Base-by-base conservation (phyloP, 2,888 invertebrate species). In the Psylliodes chrysocephalus region DNA sequence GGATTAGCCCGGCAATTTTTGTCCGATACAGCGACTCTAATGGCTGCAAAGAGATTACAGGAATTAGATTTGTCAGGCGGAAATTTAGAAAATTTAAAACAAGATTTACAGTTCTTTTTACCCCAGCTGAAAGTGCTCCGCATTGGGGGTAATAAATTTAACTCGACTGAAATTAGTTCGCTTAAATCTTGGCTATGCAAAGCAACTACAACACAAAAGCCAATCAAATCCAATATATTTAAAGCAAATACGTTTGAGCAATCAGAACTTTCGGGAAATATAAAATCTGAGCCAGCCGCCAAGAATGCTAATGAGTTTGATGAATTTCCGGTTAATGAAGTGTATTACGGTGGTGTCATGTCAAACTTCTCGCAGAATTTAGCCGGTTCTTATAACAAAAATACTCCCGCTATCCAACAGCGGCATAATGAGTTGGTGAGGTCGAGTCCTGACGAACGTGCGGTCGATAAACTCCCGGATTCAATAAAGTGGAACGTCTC, bases 11-110 rank as follows among this genome's bases (percentile, higher is more conserved):
- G 86, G 60, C 89, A 89, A 78, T 84, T 91, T 61, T 83, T 94
- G 69, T 87, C 88, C 46, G 91, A 91, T 78, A 89, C 90, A 25
- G 90, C 91, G 1, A 88, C 90, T 5, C 82, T 92, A 66, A 89
- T 90, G 18, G 91, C 91, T 1, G 88, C 91, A 75, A 86, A 89
- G 55, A 87, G 89, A 77, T 83, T 94, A 46, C 87, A 89, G 73
- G 87, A 89, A 71, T 82, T 95, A 63, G 89, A 93, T 81, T 81
- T 94, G 63, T 87, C 90, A 71, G 82, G 85, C 69, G 86, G 87
- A 64, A 85, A 85, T 66, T 83, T 93, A 74, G 86, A 87, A 56
- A 85, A 85, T 68, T 84, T 94, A 55, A 86, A 90, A 68, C 86
- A 87, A 60, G 90, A 91, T 78, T 82, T 93, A 61, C 82, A 89